phyloP scores from a whole-genome alignment of 2,113 vertebrate species.

The Archocentrus centrarchus region DNA sequence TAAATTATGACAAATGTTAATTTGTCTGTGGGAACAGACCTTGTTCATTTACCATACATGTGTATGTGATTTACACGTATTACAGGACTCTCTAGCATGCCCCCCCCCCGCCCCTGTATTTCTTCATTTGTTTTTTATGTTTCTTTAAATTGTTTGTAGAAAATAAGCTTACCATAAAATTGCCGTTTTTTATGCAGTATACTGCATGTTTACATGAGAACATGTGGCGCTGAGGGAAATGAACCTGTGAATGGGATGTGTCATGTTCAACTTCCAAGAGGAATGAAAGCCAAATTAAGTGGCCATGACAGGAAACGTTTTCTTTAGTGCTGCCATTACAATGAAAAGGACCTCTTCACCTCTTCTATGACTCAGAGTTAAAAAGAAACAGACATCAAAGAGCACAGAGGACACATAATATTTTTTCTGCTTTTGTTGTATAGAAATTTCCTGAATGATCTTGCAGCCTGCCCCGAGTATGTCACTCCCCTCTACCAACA shows the following conservation, averaged over 20 bases:
- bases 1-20: no score
- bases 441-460: neutral
- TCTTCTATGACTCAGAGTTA: neutral
- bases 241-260: constrained; percentile 29
- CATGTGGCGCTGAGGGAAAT: neutral
- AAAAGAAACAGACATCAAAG: neutral
- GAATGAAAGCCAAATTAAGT: constrained; percentile 47
- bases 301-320: constrained; percentile 21
- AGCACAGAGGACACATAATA: neutral
- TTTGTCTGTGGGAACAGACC: neutral
- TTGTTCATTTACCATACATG: neutral
- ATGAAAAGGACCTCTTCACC: constrained; percentile 8
- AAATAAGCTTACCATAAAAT: constrained; percentile 16
- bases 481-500: neutral
- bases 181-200: neutral
- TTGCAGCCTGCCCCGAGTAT: neutral
- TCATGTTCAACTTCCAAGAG: constrained; percentile 8
- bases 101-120: neutral
- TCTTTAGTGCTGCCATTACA: neutral
- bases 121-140: neutral
- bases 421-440: neutral
- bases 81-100: neutral
- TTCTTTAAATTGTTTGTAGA: constrained; percentile 37
- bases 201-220: neutral
- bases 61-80: neutral